A percentile compares a stretch with the other conserved stretches of the same genome.
Conservation (phyloP, 2,113 vertebrate species). For the Pseudolaguvia tuberculata region DNA sequence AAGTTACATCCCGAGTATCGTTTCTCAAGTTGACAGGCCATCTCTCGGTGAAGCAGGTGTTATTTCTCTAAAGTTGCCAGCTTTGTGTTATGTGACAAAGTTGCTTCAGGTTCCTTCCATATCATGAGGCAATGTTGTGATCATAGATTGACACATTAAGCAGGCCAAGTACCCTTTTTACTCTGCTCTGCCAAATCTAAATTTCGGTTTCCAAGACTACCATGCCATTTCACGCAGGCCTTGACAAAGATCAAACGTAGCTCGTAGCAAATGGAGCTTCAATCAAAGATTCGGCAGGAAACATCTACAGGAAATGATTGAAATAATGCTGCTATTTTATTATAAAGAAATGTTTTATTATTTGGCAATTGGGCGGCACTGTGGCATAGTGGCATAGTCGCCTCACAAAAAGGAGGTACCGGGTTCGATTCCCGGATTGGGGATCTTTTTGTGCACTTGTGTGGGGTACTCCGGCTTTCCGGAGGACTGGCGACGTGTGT, state of each 20-base stretch:
- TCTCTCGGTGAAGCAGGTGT: slow-evolving; percentile 1
- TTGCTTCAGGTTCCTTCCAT: not conserved
- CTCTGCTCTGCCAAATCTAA: slow-evolving; percentile 2
- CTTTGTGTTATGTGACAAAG: slow-evolving; percentile 3
- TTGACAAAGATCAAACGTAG: slow-evolving; percentile 18
- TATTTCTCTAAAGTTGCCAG: slow-evolving; percentile 25
- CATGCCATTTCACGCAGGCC: not conserved
- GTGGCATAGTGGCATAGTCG: too few species aligned
- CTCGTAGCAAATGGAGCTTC: slow-evolving; percentile 8
- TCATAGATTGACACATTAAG: slow-evolving; percentile 8
- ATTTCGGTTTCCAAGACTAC: slow-evolving; percentile 36
- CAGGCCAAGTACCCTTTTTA: slow-evolving; percentile 8
- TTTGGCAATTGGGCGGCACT: too few species aligned
- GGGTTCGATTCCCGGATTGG: too few species aligned
- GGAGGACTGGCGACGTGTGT: too few species aligned
- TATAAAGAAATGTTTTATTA: too few species aligned
- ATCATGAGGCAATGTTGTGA: slow-evolving; percentile 1
- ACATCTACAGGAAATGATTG: not conserved
- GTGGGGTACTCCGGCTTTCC: too few species aligned
- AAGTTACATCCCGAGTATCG: not conserved
- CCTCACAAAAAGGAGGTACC: too few species aligned
- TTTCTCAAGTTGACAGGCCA: slow-evolving; percentile 12
- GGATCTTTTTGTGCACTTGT: too few species aligned
- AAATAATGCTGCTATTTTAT: too few species aligned
- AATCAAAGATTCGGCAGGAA: not conserved